Evolutionary conservation across 2,797 vertebrate genomes (phyloP).

Genomic region (Schizothorax lantsangensis): DNA sequence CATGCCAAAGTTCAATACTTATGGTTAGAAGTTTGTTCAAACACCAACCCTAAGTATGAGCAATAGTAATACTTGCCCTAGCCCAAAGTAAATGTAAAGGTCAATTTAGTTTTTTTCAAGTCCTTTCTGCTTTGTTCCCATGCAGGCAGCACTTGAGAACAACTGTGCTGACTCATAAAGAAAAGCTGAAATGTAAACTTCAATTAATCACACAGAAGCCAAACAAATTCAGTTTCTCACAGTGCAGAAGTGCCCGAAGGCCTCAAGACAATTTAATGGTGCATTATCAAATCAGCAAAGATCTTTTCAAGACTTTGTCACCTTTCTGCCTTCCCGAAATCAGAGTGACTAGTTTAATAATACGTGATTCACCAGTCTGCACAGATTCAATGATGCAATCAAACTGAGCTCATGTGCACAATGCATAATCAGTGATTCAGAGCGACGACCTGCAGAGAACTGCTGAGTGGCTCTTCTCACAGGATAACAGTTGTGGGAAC

Average conservation of each 20-base stretch:
- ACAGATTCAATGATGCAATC: conserved; percentile 3
- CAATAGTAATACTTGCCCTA: not conserved
- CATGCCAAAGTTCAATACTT: not conserved
- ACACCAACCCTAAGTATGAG: not conserved
- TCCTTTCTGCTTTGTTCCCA: conserved; percentile 12
- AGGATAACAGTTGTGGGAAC: conserved; percentile 15
- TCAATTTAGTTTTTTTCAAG: not conserved
- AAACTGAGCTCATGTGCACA: not conserved
- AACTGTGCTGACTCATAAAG: conserved; percentile 15
- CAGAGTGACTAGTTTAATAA: conserved; percentile 2
- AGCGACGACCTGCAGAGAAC: not conserved
- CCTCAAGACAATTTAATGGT: not conserved
- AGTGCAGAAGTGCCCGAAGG: conserved; percentile 13
- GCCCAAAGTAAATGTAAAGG: conserved; percentile 26
- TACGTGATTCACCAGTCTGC: not conserved
- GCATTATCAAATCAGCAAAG: not conserved
- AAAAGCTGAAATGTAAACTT: conserved; percentile 13
- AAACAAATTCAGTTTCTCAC: conserved; percentile 17
- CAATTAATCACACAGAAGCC: conserved; percentile 1
- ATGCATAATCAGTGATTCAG: not conserved
- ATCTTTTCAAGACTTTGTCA: not conserved
- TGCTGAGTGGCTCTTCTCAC: not conserved
- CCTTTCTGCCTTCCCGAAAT: not conserved
- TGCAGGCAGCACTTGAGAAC: not conserved
- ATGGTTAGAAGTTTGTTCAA: not conserved